A percentile compares a stretch with the other conserved stretches of the same genome.
These are phyloP conservation scores for Arenaria interpres DNA, from an alignment of 2,113 vertebrate species.

Conservation along the genomic window DNA sequence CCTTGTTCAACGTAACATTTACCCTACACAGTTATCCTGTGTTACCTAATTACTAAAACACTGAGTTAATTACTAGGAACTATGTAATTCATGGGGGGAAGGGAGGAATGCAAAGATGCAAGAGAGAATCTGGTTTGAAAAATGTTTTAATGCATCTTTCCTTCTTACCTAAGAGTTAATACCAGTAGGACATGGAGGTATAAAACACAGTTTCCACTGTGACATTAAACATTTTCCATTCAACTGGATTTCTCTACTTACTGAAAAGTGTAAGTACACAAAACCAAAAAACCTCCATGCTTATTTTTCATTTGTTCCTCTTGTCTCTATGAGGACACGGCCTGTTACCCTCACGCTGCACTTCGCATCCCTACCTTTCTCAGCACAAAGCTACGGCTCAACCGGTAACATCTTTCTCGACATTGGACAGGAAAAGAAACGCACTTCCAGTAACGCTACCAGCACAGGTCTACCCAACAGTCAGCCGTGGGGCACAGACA, in stretches of 20 bases:
- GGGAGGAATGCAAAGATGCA: neutral
- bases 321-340: neutral
- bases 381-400: neutral
- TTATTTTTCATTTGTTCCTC: neutral
- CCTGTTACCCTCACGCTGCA: accelerated
- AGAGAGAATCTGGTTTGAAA: neutral
- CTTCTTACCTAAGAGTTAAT: neutral
- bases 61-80: neutral
- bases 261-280: accelerated
- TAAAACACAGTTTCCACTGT: neutral
- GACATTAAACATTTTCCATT: neutral
- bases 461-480: neutral
- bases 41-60: neutral
- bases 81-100: neutral
- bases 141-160: neutral
- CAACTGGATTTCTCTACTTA: neutral
- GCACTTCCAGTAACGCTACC: accelerated
- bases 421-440: neutral
- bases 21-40: neutral
- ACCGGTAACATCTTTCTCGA: neutral
- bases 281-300: too few species aligned
- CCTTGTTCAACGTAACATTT: neutral
- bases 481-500: accelerated
- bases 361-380: neutral
- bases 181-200: neutral